Base-by-base conservation (phyloP, 2,888 invertebrate genomes). In the Drosophila niveifrons region DNA sequence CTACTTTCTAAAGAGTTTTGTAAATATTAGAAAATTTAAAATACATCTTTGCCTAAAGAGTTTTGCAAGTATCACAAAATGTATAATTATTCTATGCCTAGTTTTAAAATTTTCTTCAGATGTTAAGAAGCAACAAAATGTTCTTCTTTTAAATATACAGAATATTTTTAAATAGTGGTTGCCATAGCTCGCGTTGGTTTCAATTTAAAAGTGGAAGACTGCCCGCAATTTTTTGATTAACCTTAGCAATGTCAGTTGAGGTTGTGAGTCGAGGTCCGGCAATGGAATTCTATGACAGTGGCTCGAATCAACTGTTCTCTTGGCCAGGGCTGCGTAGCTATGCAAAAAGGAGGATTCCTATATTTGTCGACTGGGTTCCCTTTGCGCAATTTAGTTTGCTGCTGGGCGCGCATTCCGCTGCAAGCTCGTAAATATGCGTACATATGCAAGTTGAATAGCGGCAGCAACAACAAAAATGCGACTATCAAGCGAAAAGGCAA, bases 401-500 rank as follows among this genome's bases (percentile, higher is more conserved):
- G 46, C 51, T 58, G 56, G 44, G 48, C 55, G 59, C 64, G 55
- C 59, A 57, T 67, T 70, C 57, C 64, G 28, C 47, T 29, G 41
- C 67, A 66, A 31, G 43, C 59, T 79, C 75, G 75, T 83, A 84
- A 81, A 83, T 75, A 81, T 81, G 89, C 82, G 64, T 89, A 63
- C 78, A 87, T 87, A 80, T 88, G 86, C 80, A 85, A 57, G 72
- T 41, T 29, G 53, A 62, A 78, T 66, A 43, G 23, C 63, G 66
- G 39, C 58, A 66, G 53, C 44, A 23, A 34, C 29, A 57, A 52
- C 53, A 51, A 47, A 46, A 61, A 57, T 48, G 46, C 34, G 46
- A 36, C 57, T 47, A 78, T 63, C 66, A 52, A 46, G 47, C 56
- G 15, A n/a, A n/a, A n/a, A n/a, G 36, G 11, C n/a, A n/a, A 36